Conservation (phyloP, 2,113 vertebrate genomes). For the Speoplatyrhinus poulsoni region DNA sequence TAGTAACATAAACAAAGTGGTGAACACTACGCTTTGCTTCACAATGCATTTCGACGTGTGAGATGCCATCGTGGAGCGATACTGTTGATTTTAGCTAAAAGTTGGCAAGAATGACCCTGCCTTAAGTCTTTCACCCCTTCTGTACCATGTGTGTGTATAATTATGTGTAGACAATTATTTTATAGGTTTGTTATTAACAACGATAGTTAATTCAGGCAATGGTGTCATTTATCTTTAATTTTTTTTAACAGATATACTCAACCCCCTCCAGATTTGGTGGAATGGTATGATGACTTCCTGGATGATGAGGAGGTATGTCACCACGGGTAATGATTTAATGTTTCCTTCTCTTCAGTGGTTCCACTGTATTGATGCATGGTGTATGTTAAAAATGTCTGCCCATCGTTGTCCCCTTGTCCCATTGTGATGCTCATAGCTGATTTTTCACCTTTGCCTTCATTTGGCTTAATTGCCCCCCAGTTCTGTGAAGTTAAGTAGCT, state of each 20-base stretch:
- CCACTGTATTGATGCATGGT: conserved; percentile 16
- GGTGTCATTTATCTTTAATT: neutral
- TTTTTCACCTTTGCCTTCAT: conserved; percentile 84
- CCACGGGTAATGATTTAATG: conserved; percentile 90
- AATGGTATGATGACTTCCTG: conserved; percentile 98
- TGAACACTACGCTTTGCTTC: no score
- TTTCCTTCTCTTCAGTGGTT: conserved; percentile 60
- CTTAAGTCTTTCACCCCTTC: no score
- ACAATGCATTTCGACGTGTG: no score
- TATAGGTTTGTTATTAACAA: neutral
- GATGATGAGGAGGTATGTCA: conserved; percentile 99
- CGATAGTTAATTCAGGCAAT: neutral
- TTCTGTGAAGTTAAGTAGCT: conserved; percentile 60
- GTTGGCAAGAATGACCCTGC: no score
- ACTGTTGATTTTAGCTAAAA: no score
- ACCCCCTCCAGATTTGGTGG: conserved; percentile 93
- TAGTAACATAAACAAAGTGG: no score
- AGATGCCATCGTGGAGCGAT: no score
- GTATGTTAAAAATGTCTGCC: conserved; percentile 13
- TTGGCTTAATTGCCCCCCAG: conserved; percentile 76
- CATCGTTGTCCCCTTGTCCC: neutral
- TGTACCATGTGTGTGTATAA: no score
- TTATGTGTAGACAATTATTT: no score
- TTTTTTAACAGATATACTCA: conserved; percentile 89
- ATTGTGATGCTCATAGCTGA: conserved; percentile 79